phyloP scores from a whole-genome alignment of 2,888 invertebrate species.

The Drosophila maculinotata region DNA sequence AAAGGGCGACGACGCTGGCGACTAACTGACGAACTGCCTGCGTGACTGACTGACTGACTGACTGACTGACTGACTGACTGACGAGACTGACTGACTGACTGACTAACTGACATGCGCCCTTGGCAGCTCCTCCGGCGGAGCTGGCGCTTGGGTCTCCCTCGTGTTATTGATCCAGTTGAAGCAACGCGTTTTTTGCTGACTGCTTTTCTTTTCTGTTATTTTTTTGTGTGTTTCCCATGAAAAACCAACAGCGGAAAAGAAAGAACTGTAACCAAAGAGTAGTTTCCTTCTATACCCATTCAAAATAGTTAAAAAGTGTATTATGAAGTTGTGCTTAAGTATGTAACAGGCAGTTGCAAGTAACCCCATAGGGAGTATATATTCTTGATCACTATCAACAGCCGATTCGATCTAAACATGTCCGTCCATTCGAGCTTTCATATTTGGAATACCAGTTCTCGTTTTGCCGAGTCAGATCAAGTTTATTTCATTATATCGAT shows the following conservation, averaged over 20 bases:
- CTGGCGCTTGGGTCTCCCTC: constrained; percentile 7
- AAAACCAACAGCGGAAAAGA: constrained; percentile 25
- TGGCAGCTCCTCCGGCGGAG: constrained; percentile 40
- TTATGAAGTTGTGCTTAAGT: no score
- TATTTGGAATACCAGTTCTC: no score
- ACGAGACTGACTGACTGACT: constrained; percentile 9
- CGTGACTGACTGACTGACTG: constrained; percentile 29
- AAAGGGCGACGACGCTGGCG: constrained; percentile 50
- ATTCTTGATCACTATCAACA: no score
- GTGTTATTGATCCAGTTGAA: constrained; percentile 60
- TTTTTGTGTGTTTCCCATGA: constrained; percentile 59
- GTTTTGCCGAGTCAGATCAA: no score
- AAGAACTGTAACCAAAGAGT: constrained; percentile 9
- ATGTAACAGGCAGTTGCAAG: no score
- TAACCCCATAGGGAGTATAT: no score
- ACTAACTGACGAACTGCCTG: constrained; percentile 35
- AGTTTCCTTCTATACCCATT: not conserved
- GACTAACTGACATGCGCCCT: constrained; percentile 57
- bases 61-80: constrained; percentile 13
- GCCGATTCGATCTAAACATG: no score
- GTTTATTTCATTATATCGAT: no score
- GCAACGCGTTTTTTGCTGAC: constrained; percentile 40
- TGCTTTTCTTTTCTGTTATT: no score
- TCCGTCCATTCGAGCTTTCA: no score
- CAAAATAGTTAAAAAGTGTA: no score